A percentile compares a stretch with the other conserved stretches of the same genome.
Conservation (phyloP, 1,140 invertebrate genomes). For the Aphelinus certus region DNA sequence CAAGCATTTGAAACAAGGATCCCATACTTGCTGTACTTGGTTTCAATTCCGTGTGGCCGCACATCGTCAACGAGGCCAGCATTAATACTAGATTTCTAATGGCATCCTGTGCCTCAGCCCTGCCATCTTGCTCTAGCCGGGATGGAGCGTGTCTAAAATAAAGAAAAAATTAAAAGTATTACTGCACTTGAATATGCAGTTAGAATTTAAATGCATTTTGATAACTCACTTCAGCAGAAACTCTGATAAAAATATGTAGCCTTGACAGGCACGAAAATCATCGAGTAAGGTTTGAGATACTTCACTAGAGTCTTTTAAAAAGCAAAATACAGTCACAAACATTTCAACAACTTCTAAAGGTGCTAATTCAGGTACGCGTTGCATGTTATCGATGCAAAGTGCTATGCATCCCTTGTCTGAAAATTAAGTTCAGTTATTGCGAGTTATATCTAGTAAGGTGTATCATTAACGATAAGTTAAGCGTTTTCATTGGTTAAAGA, state of each 20-base stretch:
- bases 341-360: constrained; percentile 97
- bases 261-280: constrained; percentile 94
- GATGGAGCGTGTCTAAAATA: constrained; percentile 60
- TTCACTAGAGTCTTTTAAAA: constrained; percentile 98
- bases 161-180: constrained; percentile 18
- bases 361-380: constrained; percentile 88
- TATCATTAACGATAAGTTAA: too few species aligned
- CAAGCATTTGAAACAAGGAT: constrained; percentile 92
- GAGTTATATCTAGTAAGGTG: not conserved
- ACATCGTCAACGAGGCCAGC: constrained; percentile 92
- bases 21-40: constrained; percentile 85
- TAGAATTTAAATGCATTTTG: too few species aligned
- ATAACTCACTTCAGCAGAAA: constrained; percentile 88
- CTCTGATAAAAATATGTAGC: constrained; percentile 93
- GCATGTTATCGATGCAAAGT: constrained; percentile 97
- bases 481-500: too few species aligned
- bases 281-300: constrained; percentile 93
- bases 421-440: constrained; percentile 52
- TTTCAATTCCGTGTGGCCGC: constrained; percentile 88
- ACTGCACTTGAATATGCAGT: not conserved
- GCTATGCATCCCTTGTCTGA: constrained; percentile 94
- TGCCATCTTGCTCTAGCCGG: constrained; percentile 80
- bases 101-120: constrained; percentile 85
- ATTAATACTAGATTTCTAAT: constrained; percentile 92
- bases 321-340: constrained; percentile 98